Conservation (phyloP, 2,797 vertebrate species). For the Tragopan temminckii region DNA sequence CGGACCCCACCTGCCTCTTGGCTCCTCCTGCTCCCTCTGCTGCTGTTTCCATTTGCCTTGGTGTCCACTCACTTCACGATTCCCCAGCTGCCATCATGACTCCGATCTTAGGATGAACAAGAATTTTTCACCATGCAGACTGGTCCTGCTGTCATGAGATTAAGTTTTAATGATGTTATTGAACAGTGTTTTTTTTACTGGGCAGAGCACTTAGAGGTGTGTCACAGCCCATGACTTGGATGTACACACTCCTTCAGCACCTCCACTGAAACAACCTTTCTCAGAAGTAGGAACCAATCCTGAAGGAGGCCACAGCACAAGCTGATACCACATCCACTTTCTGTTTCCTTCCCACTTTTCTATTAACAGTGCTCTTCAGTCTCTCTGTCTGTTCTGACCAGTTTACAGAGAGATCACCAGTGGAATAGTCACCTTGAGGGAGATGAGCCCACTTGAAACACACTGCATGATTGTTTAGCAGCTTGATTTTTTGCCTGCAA, state of each 20-base stretch:
- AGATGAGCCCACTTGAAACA: not conserved
- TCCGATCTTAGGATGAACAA: not conserved
- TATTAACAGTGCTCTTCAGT: not conserved
- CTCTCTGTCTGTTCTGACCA: not conserved
- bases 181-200: not conserved
- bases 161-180: not conserved
- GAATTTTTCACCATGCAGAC: not conserved
- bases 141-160: not conserved
- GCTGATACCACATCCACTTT: not conserved
- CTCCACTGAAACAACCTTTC: not conserved
- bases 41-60: not conserved
- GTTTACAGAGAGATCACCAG: not conserved
- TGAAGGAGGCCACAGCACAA: not conserved
- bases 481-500: not conserved
- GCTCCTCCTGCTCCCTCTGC: not conserved
- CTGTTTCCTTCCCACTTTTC: not conserved
- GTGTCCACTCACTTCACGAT: not conserved
- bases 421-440: not conserved
- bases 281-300: not conserved
- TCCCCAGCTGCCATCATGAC: not conserved
- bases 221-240: not conserved
- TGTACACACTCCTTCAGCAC: rapidly evolving
- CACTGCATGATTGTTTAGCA: not conserved
- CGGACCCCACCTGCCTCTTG: not conserved
- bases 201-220: not conserved